Evolutionary conservation across 30 jellyfish, hydroid and myxozoan species (phyloP).

Genomic region (Aurelia coerulea): DNA sequence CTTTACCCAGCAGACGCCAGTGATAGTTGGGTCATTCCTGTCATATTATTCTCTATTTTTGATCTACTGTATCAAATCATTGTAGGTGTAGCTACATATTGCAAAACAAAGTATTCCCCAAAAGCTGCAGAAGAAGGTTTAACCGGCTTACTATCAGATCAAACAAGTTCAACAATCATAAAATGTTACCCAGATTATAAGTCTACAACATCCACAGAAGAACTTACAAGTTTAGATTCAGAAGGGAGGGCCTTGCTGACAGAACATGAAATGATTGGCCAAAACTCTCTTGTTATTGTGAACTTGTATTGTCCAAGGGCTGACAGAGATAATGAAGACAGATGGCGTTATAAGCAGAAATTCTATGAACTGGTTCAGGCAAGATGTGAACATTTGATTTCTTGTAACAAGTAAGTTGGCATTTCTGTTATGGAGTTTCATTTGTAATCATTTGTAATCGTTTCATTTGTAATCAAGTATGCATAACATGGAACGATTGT

Average conservation of each 20-base stretch:
- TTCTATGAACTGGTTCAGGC: conserved; percentile 75
- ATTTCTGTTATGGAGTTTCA: not conserved
- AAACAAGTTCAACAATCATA: conserved; percentile 8
- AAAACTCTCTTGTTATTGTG: conserved; percentile 55
- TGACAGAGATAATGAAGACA: conserved; percentile 72
- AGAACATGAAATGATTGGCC: conserved; percentile 63
- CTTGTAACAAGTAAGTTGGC: conserved; percentile 61
- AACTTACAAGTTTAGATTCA: conserved; percentile 57
- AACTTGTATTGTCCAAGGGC: conserved; percentile 96
- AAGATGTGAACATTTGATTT: conserved; percentile 60
- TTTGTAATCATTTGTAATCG: not conserved
- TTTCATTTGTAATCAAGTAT: too few species aligned
- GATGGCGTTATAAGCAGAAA: conserved; percentile 84
- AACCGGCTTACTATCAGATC: conserved; percentile 57
- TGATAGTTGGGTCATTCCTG: too few species aligned
- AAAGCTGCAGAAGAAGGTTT: conserved; percentile 89
- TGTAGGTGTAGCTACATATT: conserved; percentile 91
- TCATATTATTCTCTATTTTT: too few species aligned
- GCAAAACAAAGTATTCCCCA: conserved; percentile 74
- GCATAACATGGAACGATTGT: too few species aligned
- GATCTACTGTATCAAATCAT: not conserved
- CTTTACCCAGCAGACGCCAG: too few species aligned
- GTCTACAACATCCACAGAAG: conserved; percentile 11
- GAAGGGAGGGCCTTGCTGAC: conserved; percentile 87
- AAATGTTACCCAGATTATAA: conserved; percentile 9